Evolutionary conservation across 1,140 invertebrate genomes (phyloP), one percentile per base, ranked within the genome.

Genomic region (Drosophila lacteicornis): DNA sequence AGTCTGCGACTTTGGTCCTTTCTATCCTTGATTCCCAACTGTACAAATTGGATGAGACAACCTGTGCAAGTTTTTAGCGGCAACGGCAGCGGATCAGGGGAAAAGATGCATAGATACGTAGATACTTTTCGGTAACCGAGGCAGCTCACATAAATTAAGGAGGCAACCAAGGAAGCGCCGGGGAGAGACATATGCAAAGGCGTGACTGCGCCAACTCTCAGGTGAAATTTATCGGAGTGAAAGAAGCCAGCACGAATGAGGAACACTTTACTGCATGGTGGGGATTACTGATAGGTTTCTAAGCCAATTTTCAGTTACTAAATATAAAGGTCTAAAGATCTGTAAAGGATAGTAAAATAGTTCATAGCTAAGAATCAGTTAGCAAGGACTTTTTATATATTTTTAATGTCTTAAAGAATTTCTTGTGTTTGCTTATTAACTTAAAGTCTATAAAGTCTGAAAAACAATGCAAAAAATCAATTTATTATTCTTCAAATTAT

Each of bases 121-220:
- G 42, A 40, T 74, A 51, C 70, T 71, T 73, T 60, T 22, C 5
- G 40, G 40, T 67, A 67, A 25, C 22, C 15, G 17, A 12, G 30
- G 61, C 56, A 60, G 49, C 50, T 76, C 40, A 49, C 60, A 87
- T 88, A 84, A 88, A 87, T 88, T 77, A 75, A 68, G 56, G 50
- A 66, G 33, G 43, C 56, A 59, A 36, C 38, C 30, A 33, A 11
- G 67, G 38, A 60, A 42, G 22, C 47, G 38, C 53, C 70, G 51
- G 53, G 49, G 43, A 49, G 49, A 65, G 84, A 88, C 83, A 87
- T 88, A 87, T 88, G 83, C 84, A 84, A 57, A 90, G 84, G 84
- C 84, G 84, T 87, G 82, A 84, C 84, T 74, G 63, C 53, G 69
- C 51, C 49, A 59, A 71, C 59, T 71, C 80, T 71, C 85, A 87